A percentile compares a stretch with the other conserved stretches of the same genome.
phyloP scores from a whole-genome alignment of 2,797 vertebrate genomes.

The Leptoclinus maculatus region DNA sequence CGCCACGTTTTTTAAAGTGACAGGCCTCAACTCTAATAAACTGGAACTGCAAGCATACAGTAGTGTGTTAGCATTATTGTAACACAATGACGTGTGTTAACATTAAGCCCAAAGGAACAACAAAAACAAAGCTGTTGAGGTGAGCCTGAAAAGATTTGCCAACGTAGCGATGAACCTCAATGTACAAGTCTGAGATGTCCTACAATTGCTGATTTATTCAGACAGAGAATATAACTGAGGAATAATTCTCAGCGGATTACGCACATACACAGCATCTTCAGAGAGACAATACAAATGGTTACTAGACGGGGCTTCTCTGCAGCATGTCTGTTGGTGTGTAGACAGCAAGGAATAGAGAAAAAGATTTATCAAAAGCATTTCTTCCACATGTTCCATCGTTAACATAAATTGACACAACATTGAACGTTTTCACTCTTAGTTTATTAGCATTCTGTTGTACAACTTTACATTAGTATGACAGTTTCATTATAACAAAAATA shows the following conservation, averaged over 20 bases:
- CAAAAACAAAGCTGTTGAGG: background rate
- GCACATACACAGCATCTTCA: too few species aligned
- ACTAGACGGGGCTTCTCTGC: background rate
- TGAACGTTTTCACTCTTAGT: slow-evolving; percentile 55
- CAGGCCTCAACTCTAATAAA: background rate
- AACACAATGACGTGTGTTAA: background rate
- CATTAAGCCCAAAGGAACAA: background rate
- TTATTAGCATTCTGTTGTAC: slow-evolving; percentile 75
- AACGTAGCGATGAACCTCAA: background rate
- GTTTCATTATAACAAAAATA: slow-evolving; percentile 66
- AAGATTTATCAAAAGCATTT: background rate
- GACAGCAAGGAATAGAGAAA: background rate
- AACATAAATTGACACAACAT: background rate
- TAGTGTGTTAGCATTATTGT: background rate
- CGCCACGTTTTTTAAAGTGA: background rate
- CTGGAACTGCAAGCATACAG: background rate
- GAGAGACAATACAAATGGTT: background rate
- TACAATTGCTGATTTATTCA: background rate
- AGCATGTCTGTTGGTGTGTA: too few species aligned
- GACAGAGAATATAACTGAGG: too few species aligned
- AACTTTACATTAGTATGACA: slow-evolving; percentile 69
- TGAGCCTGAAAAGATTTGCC: background rate
- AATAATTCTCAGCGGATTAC: too few species aligned
- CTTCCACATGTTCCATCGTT: background rate
- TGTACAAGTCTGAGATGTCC: background rate